Evolutionary conservation across 2,797 vertebrate species (phyloP), one percentile per base, ranked within the genome.

Genomic region (Pseudochaenichthys georgianus): DNA sequence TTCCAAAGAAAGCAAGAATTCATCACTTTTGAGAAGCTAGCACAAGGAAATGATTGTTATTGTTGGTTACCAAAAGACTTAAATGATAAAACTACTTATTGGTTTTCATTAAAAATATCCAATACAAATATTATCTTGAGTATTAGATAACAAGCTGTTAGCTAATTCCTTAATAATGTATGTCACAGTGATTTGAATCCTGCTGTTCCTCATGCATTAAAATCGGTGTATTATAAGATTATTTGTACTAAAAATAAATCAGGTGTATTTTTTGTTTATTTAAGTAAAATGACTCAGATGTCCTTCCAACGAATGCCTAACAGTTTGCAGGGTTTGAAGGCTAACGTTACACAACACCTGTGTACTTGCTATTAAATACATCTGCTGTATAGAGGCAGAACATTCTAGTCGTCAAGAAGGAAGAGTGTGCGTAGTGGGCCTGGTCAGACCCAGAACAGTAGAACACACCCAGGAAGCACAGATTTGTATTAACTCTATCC

Each of bases 391-490:
- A 61, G 51, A 70, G 42, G 42, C 19, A 73, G 78, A 83, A 73
- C 48, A 53, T 68, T 78, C 77, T 74, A 55, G 69, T 3, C 64
- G 13, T 31, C 28, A 73, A 73, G n/a, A 60, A 86, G 71, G 75
- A 83, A 79, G 67, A 64, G 47, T 71, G 62, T 54, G 64, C 66
- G 73, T 9, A 13, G 59, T 76, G 55, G 57, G 65, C 80, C 75
- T 55, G 16, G 68, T 59, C 72, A 75, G 74, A 88, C 62, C 43
- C 75, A 75, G 72, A 77, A 73, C 15, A 78, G 67, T 19, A 46
- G 78, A 38, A 87, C 89, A 92, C 90, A 92, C 90, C 89, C 90
- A 89, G 88, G 87, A 92, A 91, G 64, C 80, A 67, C 53, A 55
- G 66, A 71, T 47, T 67, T 60, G 76, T 21, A 38, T 13, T 12